Evolutionary conservation across 92 coral and sea anemone genomes (phyloP), one percentile per base, ranked within the genome.

Genomic region (Scolanthus callimorphus): DNA sequence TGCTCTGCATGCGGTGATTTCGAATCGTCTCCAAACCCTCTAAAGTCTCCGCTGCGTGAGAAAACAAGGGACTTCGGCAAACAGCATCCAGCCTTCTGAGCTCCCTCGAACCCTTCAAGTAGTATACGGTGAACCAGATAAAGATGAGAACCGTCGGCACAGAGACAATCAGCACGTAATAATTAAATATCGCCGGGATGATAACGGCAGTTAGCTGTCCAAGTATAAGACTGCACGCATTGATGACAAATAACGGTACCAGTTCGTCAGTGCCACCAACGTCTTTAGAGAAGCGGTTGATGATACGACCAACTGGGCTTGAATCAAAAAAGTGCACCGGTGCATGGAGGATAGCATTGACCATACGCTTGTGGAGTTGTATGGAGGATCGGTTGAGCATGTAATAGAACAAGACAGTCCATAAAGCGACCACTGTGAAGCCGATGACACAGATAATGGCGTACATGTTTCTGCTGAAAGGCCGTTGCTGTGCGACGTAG

Each of bases 251-350:
- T n/a, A n/a, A n/a, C n/a, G n/a, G n/a, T n/a, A n/a, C n/a, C n/a
- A n/a, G n/a, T n/a, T 79, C 85, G 24, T 79, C 80, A 64, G 64
- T 75, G 45, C 85, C 57, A 1, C 85, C 68, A 2, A 79, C 48
- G 57, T 72, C 85, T 58, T 75, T 74, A 0, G 85, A 79, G 45
- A 72, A 51, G 27, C 74, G 80, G 38, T 65, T 66, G 15, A 79
- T 61, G 48, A 79, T 65, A 12, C 67, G 51, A 10, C 29, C 12
- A 10, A 21, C 20, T 25, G 80, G 59, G 45, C 56, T 64, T 1
- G 46, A 31, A 45, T 72, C 55, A 34, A 72, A 79, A 44, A 79
- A 79, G 9, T 49, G 51, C 25, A 79, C 49, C 22, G 71, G 79
- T 6, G 80, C 85, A 31, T 59, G 63, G 6, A 79, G 62, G 11